A percentile compares a stretch with the other conserved stretches of the same genome.
phyloP scores from a whole-genome alignment of 1,140 invertebrate genomes.

The Heliconius melpomene region DNA sequence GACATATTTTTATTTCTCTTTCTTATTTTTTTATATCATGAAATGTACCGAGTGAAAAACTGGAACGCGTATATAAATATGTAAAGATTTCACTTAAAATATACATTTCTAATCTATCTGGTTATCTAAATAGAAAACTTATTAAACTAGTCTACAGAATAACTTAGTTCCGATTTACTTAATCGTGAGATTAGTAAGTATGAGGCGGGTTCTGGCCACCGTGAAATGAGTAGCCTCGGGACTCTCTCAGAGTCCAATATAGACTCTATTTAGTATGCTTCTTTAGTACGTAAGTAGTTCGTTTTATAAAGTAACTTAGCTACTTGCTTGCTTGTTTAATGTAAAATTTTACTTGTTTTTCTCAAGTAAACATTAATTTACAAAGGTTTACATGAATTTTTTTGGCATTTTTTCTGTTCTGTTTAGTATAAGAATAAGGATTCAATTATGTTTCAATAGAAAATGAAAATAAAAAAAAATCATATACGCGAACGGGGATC shows the following conservation, averaged over 20 bases:
- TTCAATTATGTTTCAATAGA: too few relatives aligned
- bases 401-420: too few relatives aligned
- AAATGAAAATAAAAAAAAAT: too few relatives aligned
- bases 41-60: too few relatives aligned
- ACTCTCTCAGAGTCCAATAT: slow-evolving; percentile 24
- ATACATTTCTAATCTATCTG: neutral
- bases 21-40: too few relatives aligned
- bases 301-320: neutral
- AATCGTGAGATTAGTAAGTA: slow-evolving; percentile 38
- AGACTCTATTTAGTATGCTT: slow-evolving; percentile 26
- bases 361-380: too few relatives aligned
- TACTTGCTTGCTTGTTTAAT: neutral
- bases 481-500: too few relatives aligned
- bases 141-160: slow-evolving; percentile 19
- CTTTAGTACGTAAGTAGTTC: slow-evolving; percentile 8
- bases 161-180: slow-evolving; percentile 35
- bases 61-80: too few relatives aligned
- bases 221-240: slow-evolving; percentile 38
- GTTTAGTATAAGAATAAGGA: too few relatives aligned
- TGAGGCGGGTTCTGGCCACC: slow-evolving; percentile 35
- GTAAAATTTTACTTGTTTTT: neutral
- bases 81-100: neutral
- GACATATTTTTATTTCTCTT: too few relatives aligned
- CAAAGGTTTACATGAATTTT: too few relatives aligned
- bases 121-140: slow-evolving; percentile 18